Evolutionary conservation across 2,797 vertebrate genomes (phyloP).

Genomic region (Sebastiscus tertius): DNA sequence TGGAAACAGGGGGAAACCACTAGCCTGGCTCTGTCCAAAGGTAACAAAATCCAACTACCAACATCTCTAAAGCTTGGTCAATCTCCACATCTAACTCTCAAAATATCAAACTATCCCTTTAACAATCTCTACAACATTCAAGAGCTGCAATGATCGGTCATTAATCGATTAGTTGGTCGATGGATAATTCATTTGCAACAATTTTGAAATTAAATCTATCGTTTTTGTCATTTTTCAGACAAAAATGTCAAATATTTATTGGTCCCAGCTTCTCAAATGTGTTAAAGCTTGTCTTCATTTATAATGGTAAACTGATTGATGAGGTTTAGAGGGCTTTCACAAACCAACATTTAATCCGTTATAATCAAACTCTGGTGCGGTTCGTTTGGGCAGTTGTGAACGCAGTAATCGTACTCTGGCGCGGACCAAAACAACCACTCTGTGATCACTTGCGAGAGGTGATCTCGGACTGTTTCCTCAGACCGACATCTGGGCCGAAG

Average conservation of each 20-base stretch:
- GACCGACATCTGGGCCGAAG: too few species aligned
- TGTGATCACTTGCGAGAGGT: too few species aligned
- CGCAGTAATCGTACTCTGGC: too few species aligned
- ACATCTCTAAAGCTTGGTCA: neutral
- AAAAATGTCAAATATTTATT: neutral
- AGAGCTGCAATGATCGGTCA: neutral
- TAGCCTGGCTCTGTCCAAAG: too few species aligned
- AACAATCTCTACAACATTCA: neutral
- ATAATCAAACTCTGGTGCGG: too few species aligned
- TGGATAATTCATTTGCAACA: too few species aligned
- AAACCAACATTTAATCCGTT: too few species aligned
- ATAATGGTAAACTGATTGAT: neutral
- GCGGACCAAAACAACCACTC: too few species aligned
- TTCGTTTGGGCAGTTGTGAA: too few species aligned
- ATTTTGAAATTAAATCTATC: too few species aligned
- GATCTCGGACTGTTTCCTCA: neutral
- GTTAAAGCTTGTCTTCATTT: neutral
- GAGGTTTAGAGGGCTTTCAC: neutral
- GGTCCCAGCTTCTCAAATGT: neutral
- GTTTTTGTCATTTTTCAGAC: neutral
- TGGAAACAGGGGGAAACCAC: too few species aligned
- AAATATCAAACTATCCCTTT: neutral
- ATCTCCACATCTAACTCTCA: neutral
- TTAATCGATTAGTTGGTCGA: too few species aligned
- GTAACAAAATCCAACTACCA: neutral